Evolutionary conservation across 2,888 invertebrate species (phyloP).

Genomic region (Junonia oenone): DNA sequence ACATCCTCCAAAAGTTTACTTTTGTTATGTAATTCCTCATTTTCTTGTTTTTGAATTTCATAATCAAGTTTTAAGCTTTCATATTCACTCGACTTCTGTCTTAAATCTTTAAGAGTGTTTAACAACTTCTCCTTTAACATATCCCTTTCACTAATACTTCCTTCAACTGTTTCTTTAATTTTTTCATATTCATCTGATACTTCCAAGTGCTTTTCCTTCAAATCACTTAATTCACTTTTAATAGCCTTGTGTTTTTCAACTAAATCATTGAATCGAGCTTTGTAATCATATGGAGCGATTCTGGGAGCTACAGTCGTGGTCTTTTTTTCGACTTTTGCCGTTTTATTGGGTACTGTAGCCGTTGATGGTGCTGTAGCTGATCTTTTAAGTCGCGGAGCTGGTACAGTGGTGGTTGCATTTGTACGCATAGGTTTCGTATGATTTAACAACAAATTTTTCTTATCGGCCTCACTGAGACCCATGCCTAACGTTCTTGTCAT

Average conservation of each 20-base stretch:
- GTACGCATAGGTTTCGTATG: conserved; percentile 58
- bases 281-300: conserved; percentile 82
- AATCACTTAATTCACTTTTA: conserved; percentile 70
- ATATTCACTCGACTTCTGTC: conserved; percentile 52
- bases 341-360: conserved; percentile 45
- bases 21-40: conserved; percentile 62
- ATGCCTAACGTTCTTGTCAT: conserved; percentile 49
- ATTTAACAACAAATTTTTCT: conserved; percentile 58
- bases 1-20: conserved; percentile 63
- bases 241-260: conserved; percentile 79
- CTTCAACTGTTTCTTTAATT: conserved; percentile 57
- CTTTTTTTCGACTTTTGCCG: conserved; percentile 60
- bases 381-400: conserved; percentile 57
- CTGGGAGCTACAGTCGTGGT: conserved; percentile 67
- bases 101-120: conserved; percentile 53
- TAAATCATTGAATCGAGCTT: conserved; percentile 82
- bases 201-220: conserved; percentile 74
- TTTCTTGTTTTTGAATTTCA: conserved; percentile 63
- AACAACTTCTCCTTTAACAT: conserved; percentile 59
- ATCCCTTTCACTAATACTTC: conserved; percentile 50
- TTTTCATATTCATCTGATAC: conserved; percentile 75
- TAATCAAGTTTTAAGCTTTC: conserved; percentile 61
- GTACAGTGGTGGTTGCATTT: conserved; percentile 34
- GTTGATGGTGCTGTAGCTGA: conserved; percentile 56
- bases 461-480: conserved; percentile 62